These are phyloP conservation scores for Sorex araneus DNA, from an alignment of 2,113 vertebrate species.

Conservation along the genomic window DNA sequence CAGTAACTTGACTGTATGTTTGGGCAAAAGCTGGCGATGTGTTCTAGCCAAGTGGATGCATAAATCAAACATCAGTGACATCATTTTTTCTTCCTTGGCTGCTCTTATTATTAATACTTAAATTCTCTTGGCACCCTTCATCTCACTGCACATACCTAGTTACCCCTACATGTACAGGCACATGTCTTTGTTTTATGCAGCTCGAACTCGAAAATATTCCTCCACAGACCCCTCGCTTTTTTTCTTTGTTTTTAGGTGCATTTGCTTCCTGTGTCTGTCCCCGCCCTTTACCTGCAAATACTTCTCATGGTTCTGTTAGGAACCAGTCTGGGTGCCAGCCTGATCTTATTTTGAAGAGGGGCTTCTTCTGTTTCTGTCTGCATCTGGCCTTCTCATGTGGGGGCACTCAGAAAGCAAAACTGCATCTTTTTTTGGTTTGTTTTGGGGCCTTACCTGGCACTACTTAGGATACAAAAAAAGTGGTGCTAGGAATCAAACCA, in stretches of 20 bases:
- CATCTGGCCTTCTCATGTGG: too few species aligned
- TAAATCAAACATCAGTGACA: slow-evolving; percentile 7
- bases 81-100: neutral
- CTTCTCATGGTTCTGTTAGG: too few species aligned
- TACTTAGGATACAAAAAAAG: too few species aligned
- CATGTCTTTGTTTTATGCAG: neutral
- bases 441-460: too few species aligned
- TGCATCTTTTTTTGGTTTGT: too few species aligned
- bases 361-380: too few species aligned
- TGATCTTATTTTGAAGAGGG: too few species aligned
- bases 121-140: neutral
- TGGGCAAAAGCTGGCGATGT: neutral
- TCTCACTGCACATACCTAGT: neutral
- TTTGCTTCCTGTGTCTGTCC: neutral
- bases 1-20: neutral
- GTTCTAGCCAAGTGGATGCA: slow-evolving; percentile 2
- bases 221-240: too few species aligned
- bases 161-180: neutral
- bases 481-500: too few species aligned
- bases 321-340: too few species aligned
- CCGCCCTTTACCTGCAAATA: too few species aligned
- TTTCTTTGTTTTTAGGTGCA: neutral
- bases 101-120: slow-evolving; percentile 34
- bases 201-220: neutral
- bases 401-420: too few species aligned